Evolutionary conservation across 2,113 vertebrate species (phyloP).

Genomic region (Hippoglossus stenolepis): DNA sequence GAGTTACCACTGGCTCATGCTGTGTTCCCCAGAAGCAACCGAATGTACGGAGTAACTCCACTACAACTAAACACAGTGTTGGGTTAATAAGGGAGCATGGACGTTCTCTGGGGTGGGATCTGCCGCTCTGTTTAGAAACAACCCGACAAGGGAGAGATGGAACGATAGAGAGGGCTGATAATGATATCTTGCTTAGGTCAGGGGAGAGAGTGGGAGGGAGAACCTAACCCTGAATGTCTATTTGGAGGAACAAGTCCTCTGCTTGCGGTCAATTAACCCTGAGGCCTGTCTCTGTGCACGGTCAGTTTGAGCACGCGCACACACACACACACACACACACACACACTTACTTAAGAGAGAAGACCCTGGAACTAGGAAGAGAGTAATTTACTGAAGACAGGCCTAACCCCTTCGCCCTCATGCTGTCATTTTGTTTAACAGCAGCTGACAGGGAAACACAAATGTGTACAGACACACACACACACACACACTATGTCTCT

Average conservation of each 20-base stretch:
- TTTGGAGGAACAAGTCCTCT: slow-evolving; percentile 72
- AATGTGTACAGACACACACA: slow-evolving; percentile 15
- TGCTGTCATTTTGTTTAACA: slow-evolving; percentile 62
- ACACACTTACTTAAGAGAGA: not conserved
- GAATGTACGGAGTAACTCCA: slow-evolving; percentile 12
- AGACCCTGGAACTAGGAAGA: slow-evolving; percentile 42
- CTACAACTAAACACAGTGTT: slow-evolving; percentile 20
- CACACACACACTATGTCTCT: not conserved
- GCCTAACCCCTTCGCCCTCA: slow-evolving; percentile 35
- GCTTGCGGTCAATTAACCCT: slow-evolving; percentile 76
- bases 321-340: slow-evolving; percentile 11
- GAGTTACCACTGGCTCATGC: not conserved
- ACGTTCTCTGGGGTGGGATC: slow-evolving; percentile 23
- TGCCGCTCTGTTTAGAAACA: slow-evolving; percentile 20
- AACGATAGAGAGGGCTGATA: slow-evolving; percentile 41
- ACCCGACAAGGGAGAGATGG: slow-evolving; percentile 18
- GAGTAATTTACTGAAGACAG: slow-evolving; percentile 67
- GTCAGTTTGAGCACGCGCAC: slow-evolving; percentile 11
- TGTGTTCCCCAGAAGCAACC: slow-evolving; percentile 8
- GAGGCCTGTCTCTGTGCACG: slow-evolving; percentile 60
- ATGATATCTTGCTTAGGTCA: slow-evolving; percentile 63
- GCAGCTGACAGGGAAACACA: slow-evolving; percentile 52
- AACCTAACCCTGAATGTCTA: slow-evolving; percentile 63
- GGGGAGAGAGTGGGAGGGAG: slow-evolving; percentile 30
- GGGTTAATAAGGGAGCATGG: slow-evolving; percentile 43